Percentiles rank a stretch among this genome's conserved stretches.
Conservation (phyloP, 2,888 invertebrate species). For the Achlya flavicornis region DNA sequence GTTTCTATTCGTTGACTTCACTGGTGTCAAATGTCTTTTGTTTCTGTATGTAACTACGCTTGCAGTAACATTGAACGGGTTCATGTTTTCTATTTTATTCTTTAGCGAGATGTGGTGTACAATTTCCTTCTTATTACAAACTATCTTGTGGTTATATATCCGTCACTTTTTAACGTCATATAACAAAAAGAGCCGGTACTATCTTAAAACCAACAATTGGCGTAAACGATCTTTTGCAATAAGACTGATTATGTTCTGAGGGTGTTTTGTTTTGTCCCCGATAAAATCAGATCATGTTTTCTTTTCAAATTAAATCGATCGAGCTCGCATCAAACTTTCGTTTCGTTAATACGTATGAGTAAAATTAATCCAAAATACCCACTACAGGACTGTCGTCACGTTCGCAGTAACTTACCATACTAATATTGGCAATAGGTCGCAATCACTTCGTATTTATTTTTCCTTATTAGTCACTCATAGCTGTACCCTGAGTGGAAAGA, state of each 20-base stretch:
- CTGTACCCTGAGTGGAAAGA: background rate
- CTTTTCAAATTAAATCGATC: too few relatives aligned
- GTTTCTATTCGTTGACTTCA: conserved; percentile 29
- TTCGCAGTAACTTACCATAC: background rate
- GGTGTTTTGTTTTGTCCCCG: too few relatives aligned
- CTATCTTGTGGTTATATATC: too few relatives aligned
- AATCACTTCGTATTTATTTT: background rate
- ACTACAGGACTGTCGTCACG: background rate
- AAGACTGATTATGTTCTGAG: too few relatives aligned
- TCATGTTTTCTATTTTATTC: background rate
- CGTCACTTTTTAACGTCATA: too few relatives aligned
- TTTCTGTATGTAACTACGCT: conserved; percentile 21
- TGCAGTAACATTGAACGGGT: background rate
- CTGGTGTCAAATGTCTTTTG: conserved; percentile 46
- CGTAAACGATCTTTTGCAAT: too few relatives aligned
- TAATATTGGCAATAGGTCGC: background rate
- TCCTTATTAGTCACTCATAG: conserved; percentile 5
- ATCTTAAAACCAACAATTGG: too few relatives aligned
- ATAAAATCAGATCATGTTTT: too few relatives aligned
- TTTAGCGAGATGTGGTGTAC: too few relatives aligned
- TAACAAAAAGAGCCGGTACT: too few relatives aligned
- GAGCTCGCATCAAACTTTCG: background rate
- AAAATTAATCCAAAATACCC: background rate
- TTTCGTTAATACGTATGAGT: background rate
- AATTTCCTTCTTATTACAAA: background rate